A percentile compares a stretch with the other conserved stretches of the same genome.
These are phyloP conservation scores for Eledone cirrhosa DNA, from an alignment of 2,888 invertebrate species.

Conservation along the genomic window DNA sequence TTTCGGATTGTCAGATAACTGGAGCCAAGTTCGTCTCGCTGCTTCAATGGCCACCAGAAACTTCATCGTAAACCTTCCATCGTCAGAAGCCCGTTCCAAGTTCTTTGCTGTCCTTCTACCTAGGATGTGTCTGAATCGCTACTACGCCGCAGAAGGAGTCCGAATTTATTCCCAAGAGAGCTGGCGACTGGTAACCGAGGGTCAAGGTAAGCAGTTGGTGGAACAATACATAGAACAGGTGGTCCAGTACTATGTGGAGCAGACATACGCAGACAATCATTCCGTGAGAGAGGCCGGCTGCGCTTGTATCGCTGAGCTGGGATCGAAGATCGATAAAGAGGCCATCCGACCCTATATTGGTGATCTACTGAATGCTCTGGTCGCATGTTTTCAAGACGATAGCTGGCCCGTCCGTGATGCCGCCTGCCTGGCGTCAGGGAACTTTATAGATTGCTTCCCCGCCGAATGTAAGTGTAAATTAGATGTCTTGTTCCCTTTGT, in stretches of 20 bases:
- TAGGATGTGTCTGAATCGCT: constrained; percentile 71
- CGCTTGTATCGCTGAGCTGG: constrained; percentile 71
- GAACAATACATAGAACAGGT: constrained; percentile 67
- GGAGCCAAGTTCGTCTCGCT: constrained; percentile 71
- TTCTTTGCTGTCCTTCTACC: constrained; percentile 69
- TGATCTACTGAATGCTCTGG: constrained; percentile 67
- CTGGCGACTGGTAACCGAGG: constrained; percentile 69
- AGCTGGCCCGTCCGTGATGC: constrained; percentile 73
- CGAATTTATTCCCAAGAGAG: constrained; percentile 71
- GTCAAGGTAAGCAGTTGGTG: constrained; percentile 68
- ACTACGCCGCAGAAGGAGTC: constrained; percentile 72
- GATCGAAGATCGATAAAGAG: constrained; percentile 67
- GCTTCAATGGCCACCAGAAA: constrained; percentile 70
- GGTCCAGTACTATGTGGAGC: constrained; percentile 68
- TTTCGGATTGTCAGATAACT: constrained; percentile 70
- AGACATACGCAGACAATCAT: constrained; percentile 70
- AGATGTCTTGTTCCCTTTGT: constrained; percentile 67
- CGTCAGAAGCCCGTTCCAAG: constrained; percentile 62
- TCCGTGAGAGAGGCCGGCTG: constrained; percentile 72
- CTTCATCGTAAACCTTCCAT: constrained; percentile 67
- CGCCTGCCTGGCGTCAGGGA: constrained; percentile 71
- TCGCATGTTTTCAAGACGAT: constrained; percentile 70
- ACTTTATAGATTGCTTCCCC: constrained; percentile 70
- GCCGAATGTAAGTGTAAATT: constrained; percentile 67
- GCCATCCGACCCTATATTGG: constrained; percentile 67